Base-by-base conservation (phyloP, 2,888 invertebrate species). In the Oxystoma pomonae region DNA sequence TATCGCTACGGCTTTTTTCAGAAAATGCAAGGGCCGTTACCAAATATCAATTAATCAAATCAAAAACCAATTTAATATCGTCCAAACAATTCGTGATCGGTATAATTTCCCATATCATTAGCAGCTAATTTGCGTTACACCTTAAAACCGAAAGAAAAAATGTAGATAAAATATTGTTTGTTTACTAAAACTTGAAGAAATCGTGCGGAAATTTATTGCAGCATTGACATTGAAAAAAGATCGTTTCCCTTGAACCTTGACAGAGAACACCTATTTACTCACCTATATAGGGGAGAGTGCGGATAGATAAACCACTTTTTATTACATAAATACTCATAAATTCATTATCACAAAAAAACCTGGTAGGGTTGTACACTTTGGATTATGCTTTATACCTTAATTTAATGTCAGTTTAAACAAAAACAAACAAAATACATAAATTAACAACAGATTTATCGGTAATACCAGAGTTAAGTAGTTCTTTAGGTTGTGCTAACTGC, bases 231-330 rank as follows among this genome's bases (percentile, higher is more conserved):
- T 35, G 35, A 35, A 35, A 35, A 35, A 35, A 35, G 35, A 35
- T 35, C 35, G 35, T 35, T 35, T 35, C 12, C 35, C 35, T 35
- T 35, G 35, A 35, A 35, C 35, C 35, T 35, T 35, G 35, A 35
- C 35, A 35, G 12, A 35, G 12, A 35, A 35, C n/a, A n/a, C n/a
- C n/a, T n/a, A n/a, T n/a, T n/a, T n/a, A n/a, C n/a, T n/a, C n/a
- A n/a, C n/a, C n/a, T n/a, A n/a, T n/a, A n/a, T n/a, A n/a, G n/a
- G n/a, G n/a, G n/a, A n/a, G n/a, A n/a, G n/a, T n/a, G n/a, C n/a
- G n/a, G n/a, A n/a, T n/a, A n/a, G n/a, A n/a, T 50, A 50, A 50
- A 50, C 50, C 50, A 50, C n/a, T 50, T 50, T n/a, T 50, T 50
- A 50, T 50, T 50, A 50, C 50, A 50, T 50, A 9, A 50, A 50